phyloP scores from a whole-genome alignment of 2,113 vertebrate species.

The Tupaia chinensis region DNA sequence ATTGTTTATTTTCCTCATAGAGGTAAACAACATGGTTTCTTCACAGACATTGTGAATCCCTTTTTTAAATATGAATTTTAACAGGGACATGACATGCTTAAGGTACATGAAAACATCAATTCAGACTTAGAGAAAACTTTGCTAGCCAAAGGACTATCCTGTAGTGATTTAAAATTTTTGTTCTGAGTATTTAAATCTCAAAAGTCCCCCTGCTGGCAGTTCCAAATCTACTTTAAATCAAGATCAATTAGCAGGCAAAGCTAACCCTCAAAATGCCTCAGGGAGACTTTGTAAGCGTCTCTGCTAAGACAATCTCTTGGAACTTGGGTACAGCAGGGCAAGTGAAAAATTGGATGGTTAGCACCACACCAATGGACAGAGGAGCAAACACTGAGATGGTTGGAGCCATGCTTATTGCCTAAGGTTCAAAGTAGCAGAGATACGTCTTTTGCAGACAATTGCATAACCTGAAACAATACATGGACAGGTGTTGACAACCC shows the following conservation, averaged over 20 bases:
- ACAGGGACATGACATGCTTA: not conserved
- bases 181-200: not conserved
- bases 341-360: not conserved
- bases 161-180: not conserved
- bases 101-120: not conserved
- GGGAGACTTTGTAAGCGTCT: not conserved
- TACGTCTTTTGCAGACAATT: not conserved
- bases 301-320: not conserved
- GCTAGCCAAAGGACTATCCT: not conserved
- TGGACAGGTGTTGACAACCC: not conserved
- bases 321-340: not conserved
- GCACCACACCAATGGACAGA: rapidly evolving
- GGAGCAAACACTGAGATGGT: not conserved
- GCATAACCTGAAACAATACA: not conserved
- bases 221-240: not conserved
- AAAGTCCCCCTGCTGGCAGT: not conserved
- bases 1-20: constrained; percentile 4
- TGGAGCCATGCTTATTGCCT: not conserved
- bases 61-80: not conserved
- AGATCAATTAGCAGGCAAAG: not conserved
- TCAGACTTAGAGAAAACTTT: not conserved
- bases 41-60: not conserved
- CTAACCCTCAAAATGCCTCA: not conserved
- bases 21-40: not conserved
- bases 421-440: not conserved